These are phyloP conservation scores for Daboia siamensis DNA, from an alignment of 2,113 vertebrate genomes.

Conservation along the genomic window DNA sequence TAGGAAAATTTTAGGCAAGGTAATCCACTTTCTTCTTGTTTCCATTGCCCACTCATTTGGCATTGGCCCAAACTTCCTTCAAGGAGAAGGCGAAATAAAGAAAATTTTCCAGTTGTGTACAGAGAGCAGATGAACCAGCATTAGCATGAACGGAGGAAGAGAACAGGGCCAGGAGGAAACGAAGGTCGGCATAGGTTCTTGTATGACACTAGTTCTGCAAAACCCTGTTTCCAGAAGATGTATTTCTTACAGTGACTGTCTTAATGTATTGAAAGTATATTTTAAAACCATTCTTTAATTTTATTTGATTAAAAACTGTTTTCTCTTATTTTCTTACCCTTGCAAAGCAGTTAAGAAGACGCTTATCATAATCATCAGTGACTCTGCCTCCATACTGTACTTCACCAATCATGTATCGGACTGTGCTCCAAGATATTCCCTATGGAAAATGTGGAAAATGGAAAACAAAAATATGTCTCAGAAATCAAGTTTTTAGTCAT, in stretches of 20 bases:
- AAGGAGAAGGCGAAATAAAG: background rate
- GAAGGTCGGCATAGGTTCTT: background rate
- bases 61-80: background rate
- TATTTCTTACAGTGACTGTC: background rate
- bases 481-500: slow-evolving; percentile 6
- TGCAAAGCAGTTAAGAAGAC: slow-evolving; percentile 78
- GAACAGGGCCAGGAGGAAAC: background rate
- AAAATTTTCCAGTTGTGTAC: background rate
- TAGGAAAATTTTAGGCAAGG: background rate
- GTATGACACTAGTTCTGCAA: background rate
- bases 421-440: slow-evolving; percentile 74
- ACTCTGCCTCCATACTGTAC: slow-evolving; percentile 78
- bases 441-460: slow-evolving; percentile 29
- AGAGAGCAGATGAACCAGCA: background rate
- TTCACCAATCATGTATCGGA: slow-evolving; percentile 79
- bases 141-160: background rate
- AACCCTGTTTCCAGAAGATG: background rate
- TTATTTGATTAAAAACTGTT: slow-evolving; percentile 8
- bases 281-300: background rate
- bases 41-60: background rate
- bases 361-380: slow-evolving; percentile 78
- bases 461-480: background rate
- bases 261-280: background rate
- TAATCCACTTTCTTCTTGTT: background rate
- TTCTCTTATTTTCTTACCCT: slow-evolving; percentile 63